Conservation (phyloP, 2,113 vertebrate genomes). For the Centropristis striata region DNA sequence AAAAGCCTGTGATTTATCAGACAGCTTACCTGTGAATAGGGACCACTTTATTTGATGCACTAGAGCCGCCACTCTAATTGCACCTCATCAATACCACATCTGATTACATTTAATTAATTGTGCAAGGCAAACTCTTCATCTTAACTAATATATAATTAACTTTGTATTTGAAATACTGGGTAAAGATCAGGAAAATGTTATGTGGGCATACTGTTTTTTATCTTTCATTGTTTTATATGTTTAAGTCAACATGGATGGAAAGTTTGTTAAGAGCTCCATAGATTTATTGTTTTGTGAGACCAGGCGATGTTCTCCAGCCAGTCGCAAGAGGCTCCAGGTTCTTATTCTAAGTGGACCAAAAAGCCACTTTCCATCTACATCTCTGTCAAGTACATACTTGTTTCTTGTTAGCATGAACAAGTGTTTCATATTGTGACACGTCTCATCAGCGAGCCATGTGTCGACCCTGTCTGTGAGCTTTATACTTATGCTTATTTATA, state of each 20-base stretch:
- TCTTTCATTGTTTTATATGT: background rate
- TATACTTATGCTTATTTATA: constrained; percentile 8
- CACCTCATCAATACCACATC: constrained; percentile 25
- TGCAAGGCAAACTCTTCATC: constrained; percentile 1
- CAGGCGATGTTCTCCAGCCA: no score
- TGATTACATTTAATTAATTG: constrained; percentile 18
- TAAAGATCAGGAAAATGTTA: background rate
- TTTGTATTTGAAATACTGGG: background rate
- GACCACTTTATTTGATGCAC: constrained; percentile 36
- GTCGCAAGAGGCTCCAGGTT: constrained; percentile 4
- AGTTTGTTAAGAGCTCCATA: no score
- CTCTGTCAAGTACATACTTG: constrained; percentile 5
- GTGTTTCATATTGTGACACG: constrained; percentile 28
- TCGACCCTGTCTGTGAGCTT: background rate
- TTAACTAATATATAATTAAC: background rate
- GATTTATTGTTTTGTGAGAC: background rate
- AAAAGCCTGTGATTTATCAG: constrained; percentile 39
- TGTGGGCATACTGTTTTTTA: background rate
- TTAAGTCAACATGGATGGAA: background rate
- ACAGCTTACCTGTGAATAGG: constrained; percentile 36
- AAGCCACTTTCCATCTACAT: background rate
- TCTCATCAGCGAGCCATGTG: constrained; percentile 8
- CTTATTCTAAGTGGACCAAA: background rate
- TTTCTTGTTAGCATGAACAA: constrained; percentile 7
- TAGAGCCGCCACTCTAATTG: constrained; percentile 29